Evolutionary conservation across 2,888 invertebrate species (phyloP), one percentile per base, ranked within the genome.

Genomic region (Perithous albicinctus): DNA sequence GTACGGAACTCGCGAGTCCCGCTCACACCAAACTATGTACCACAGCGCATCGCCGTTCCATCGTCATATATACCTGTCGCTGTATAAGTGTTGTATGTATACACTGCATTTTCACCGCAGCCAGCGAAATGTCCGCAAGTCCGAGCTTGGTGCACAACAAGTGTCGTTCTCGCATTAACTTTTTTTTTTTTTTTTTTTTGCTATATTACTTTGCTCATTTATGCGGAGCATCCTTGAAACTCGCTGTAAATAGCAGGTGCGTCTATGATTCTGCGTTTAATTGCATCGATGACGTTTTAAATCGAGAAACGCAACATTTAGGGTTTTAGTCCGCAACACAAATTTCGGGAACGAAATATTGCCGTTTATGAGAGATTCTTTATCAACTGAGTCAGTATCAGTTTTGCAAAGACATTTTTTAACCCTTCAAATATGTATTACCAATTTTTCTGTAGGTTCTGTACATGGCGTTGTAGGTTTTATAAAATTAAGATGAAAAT

Each of bases 1-100:
- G 78, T 82, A 79, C 79, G 83, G 79, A 76, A 83, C 78, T 70
- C 78, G 59, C 54, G 72, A 59, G 69, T 51, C 26, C 29, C 46
- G n/a, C 56, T 54, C 15, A 35, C 56, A 67, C 35, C 43, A 20
- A 76, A 35, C 51, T 67, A 54, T 35, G n/a, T n/a, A n/a, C n/a
- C n/a, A n/a, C 29, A 61, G 12, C 48, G 66, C 20, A 69, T 69
- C 56, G 15, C 32, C 48, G 64, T 61, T 6, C 43, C 70, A 77
- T 18, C n/a, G 35, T 23, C 41, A 10, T 18, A 63, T 4, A 41
- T 46, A 66, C 43, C 38, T 64, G 43, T 46, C 66, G 66, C 66
- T 4, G 35, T 8, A n/a, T 29, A 35, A 26, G 41, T 54, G 26
- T 15, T 18, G 56, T 41, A n/a, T 12, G 41, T n/a, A 20, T 32